Conservation (phyloP, 2,113 vertebrate genomes). For the Prinia subflava region DNA sequence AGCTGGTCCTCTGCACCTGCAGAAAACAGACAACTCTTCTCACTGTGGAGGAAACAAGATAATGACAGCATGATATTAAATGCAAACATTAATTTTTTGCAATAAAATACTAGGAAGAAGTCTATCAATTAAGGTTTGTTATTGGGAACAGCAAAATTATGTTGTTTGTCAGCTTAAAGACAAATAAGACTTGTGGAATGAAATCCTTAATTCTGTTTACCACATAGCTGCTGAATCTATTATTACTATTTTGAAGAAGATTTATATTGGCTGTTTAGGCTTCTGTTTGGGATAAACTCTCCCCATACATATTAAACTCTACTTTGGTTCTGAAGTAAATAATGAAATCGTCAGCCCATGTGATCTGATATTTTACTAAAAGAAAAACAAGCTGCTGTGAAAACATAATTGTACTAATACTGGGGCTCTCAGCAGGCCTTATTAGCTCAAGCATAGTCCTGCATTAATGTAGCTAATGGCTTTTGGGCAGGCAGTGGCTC, state of each 20-base stretch:
- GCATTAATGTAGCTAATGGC: conserved; percentile 31
- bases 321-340: conserved; percentile 22
- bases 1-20: conserved; percentile 71
- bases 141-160: conserved; percentile 58
- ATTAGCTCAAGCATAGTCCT: background rate
- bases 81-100: conserved; percentile 71
- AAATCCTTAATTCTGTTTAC: conserved; percentile 65
- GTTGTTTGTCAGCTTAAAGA: conserved; percentile 33
- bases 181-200: conserved; percentile 40
- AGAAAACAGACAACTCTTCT: conserved; percentile 68
- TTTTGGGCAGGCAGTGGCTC: background rate
- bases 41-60: conserved; percentile 71
- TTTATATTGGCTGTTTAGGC: conserved; percentile 13
- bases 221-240: conserved; percentile 4
- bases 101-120: conserved; percentile 68
- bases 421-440: background rate
- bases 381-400: conserved; percentile 1
- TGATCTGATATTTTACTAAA: background rate
- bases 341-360: background rate
- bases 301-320: background rate
- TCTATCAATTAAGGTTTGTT: conserved; percentile 69
- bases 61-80: conserved; percentile 70
- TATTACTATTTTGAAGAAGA: conserved; percentile 32
- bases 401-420: conserved; percentile 11
- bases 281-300: background rate